Base-by-base conservation (phyloP, 2,797 vertebrate species). In the Cuniculus paca region DNA sequence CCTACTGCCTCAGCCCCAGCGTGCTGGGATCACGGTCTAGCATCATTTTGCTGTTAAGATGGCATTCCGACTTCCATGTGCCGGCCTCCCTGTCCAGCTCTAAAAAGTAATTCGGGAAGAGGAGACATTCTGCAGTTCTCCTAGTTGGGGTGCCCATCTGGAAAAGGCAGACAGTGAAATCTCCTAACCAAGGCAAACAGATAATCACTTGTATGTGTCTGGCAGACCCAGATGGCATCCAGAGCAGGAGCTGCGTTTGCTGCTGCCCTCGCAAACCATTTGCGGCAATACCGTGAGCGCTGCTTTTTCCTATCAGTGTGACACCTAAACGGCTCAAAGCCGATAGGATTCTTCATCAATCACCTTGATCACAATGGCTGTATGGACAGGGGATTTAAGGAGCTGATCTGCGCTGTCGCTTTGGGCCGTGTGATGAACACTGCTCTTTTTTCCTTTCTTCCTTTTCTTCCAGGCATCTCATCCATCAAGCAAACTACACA, bases 401-500 rank as follows among this genome's bases (percentile, higher is more conserved):
- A 94, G 74, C 80, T 95, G 97, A 97, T 98, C 96, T 96, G 90
- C 45, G 84, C 96, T 96, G 78, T 98, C 98, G 96, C 96, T 98
- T 95, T 94, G 93, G 98, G 95, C 88, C 96, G 91, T 48, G 20
- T 78, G 97, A 97, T 95, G 98, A 98, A 98, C 82, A 96, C 0
- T 95, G 97, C 96, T 96, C 94, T 93, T 90, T 82, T 60, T 34
- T 79, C 31, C 63, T 91, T 90, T 72, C 93, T 97, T 96, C 74
- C 83, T 92, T 98, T 97, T 92, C 95, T 97, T 88, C 72, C 95
- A 97, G 96, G 93, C 93, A 94, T 92, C 79, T 96, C 96, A 98
- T 98, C 97, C 97, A 98, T 98, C 97, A 98, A 95, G 48, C 70
- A 6, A 97, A 72, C 88, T 86, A 97, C 96, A 98, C 96, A 97